Evolutionary conservation across 2,888 invertebrate genomes (phyloP), one percentile per base, ranked within the genome.

Genomic region (Phyllotreta cruciferae): DNA sequence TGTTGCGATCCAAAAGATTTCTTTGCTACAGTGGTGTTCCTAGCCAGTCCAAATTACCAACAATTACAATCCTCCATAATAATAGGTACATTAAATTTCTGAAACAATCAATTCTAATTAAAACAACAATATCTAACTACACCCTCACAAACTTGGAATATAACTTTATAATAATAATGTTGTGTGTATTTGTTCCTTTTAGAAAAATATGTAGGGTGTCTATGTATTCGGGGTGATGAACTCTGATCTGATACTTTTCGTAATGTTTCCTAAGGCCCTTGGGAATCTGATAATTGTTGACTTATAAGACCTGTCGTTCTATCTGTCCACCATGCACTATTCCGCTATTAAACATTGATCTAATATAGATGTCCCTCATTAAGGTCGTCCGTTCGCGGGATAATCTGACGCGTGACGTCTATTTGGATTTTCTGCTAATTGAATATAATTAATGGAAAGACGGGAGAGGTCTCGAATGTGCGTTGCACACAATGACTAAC

Each of bases 231-330:
- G 45, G 44, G 63, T 61, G 62, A 56, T 57, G 60, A 58, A 52
- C 55, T 67, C 60, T 66, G 69, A 71, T 68, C 66, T 66, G 71
- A 72, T 72, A 71, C 64, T 70, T 71, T 65, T 57, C 58, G 69
- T 70, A 72, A 73, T 72, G 70, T 69, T 66, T 65, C 70, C 69
- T 68, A 45, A 55, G 68, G 64, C 76, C 71, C 74, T 63, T 63
- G 78, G 78, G 79, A 78, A 74, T 75, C 73, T 74, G 77, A 77
- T 79, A 79, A 79, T 79, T 79, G 78, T 79, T 79, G 79, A 79
- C 78, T 78, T 78, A 78, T 78, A 63, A 76, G 75, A 73, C 74
- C 75, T 75, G 78, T 78, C 79, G 76, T 74, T 75, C 76, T 73
- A 70, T 77, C 74, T 73, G 76, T 77, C 75, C 70, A 68, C 64